A percentile compares a stretch with the other conserved stretches of the same genome.
These are phyloP conservation scores for Sinhomidia bicolor DNA, from an alignment of 2,888 invertebrate genomes.

Conservation along the genomic window DNA sequence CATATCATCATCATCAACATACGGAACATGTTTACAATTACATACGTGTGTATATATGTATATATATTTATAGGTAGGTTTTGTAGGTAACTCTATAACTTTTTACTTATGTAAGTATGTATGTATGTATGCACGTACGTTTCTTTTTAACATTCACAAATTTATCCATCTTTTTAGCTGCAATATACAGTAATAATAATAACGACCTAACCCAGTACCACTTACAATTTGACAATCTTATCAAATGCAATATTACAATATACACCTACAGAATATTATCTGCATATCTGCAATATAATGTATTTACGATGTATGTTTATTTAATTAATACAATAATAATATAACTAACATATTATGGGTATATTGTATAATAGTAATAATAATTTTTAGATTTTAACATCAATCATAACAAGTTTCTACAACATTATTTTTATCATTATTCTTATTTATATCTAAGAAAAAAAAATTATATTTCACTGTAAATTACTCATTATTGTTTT, in stretches of 20 bases:
- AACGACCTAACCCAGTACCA: constrained; percentile 8
- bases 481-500: constrained; percentile 31
- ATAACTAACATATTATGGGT: no score
- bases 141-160: constrained; percentile 3
- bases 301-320: no score
- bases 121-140: background rate
- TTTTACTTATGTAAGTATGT: background rate
- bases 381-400: background rate
- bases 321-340: background rate
- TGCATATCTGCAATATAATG: background rate
- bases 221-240: background rate
- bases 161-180: background rate
- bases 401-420: background rate
- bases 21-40: constrained; percentile 48
- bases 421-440: background rate
- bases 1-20: constrained; percentile 65
- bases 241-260: background rate
- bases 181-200: background rate
- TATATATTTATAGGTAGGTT: background rate
- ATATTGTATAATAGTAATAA: no score
- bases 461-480: background rate
- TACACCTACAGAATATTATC: background rate
- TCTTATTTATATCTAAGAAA: background rate
- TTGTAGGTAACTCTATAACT: no score
- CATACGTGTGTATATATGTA: no score